phyloP scores from a whole-genome alignment of 2,113 vertebrate genomes.

The Ginglymostoma cirratum region DNA sequence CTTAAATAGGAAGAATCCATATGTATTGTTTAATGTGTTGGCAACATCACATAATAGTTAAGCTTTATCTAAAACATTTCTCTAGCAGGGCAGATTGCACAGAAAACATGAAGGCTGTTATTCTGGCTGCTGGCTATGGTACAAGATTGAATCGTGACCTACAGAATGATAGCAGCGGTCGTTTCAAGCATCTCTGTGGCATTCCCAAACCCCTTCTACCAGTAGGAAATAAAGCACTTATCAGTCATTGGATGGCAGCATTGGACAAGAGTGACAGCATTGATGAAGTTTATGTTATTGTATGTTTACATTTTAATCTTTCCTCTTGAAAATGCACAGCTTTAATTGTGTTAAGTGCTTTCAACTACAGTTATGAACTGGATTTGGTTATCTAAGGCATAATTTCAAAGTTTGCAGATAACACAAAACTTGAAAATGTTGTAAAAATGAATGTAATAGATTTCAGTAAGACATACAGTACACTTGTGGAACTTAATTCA shows the following conservation, averaged over 20 bases:
- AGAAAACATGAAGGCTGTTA: slow-evolving; percentile 61
- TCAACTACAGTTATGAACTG: not conserved
- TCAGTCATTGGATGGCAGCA: slow-evolving; percentile 60
- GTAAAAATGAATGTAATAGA: not conserved
- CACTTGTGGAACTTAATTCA: not conserved
- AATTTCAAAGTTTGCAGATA: not conserved
- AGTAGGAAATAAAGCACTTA: slow-evolving; percentile 51
- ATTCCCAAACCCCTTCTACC: slow-evolving; percentile 62
- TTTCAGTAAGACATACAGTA: not conserved
- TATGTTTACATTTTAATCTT: slow-evolving; percentile 45
- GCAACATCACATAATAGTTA: not conserved
- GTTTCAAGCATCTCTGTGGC: slow-evolving; percentile 51
- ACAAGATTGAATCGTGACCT: slow-evolving; percentile 64
- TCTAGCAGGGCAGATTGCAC: not conserved
- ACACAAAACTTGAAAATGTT: not conserved
- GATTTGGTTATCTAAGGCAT: not conserved
- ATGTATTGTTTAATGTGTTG: slow-evolving; percentile 5
- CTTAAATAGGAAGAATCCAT: not conserved
- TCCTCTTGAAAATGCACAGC: not conserved
- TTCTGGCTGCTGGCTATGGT: slow-evolving; percentile 69
- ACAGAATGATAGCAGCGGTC: slow-evolving; percentile 49
- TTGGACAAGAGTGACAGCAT: slow-evolving; percentile 46
- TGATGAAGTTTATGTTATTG: slow-evolving; percentile 58
- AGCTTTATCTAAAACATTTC: not conserved
- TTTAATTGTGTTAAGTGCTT: slow-evolving; percentile 26